phyloP scores from a whole-genome alignment of 2,797 vertebrate genomes.

The Sylvilagus floridanus region DNA sequence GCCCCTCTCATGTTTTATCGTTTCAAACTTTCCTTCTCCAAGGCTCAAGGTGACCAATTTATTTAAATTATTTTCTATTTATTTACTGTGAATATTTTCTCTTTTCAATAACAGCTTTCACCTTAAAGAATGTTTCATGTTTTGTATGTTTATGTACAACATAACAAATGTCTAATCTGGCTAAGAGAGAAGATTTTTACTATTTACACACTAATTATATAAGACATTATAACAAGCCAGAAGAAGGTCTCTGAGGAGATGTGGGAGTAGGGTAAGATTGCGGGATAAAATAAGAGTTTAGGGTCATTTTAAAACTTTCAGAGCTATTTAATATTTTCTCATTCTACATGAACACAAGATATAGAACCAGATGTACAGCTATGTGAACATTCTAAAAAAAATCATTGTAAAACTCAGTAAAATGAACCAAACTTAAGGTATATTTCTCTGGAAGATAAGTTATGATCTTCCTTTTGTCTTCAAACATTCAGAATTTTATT shows the following conservation, averaged over 20 bases:
- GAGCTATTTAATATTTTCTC: neutral
- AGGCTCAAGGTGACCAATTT: neutral
- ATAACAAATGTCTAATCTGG: neutral
- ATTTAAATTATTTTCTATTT: neutral
- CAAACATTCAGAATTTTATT: neutral
- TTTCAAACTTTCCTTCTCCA: neutral
- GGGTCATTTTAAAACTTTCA: neutral
- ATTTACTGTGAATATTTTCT: neutral
- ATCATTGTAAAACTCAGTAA: neutral
- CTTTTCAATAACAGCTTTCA: neutral
- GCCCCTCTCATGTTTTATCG: neutral
- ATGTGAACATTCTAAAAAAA: neutral
- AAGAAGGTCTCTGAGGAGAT: neutral
- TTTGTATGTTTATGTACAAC: neutral
- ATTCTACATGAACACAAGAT: neutral
- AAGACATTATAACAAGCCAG: neutral
- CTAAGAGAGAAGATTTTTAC: conserved; percentile 3
- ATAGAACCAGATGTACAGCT: neutral
- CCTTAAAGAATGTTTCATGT: neutral
- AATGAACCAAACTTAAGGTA: neutral
- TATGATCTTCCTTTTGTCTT: neutral
- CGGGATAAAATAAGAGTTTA: neutral
- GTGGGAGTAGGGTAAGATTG: rapidly evolving
- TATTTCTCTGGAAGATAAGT: neutral
- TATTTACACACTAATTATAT: neutral